Conservation (phyloP, 2,888 invertebrate species). For the Abscondita cerata region DNA sequence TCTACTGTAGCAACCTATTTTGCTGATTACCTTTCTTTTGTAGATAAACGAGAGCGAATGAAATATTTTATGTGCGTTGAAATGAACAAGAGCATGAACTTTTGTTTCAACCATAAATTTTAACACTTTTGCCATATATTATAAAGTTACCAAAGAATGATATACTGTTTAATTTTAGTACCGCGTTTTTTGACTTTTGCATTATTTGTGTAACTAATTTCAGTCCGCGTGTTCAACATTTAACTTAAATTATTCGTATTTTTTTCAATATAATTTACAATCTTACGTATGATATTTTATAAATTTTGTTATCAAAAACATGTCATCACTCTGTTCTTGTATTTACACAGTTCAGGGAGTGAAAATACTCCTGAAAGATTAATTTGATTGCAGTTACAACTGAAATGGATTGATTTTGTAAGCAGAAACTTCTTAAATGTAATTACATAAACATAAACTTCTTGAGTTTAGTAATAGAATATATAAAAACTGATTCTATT, state of each 20-base stretch:
- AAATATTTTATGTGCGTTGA: conserved; percentile 37
- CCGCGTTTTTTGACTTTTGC: conserved; percentile 39
- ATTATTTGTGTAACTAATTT: conserved; percentile 33
- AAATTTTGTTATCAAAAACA: too few relatives aligned
- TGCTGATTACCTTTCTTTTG: conserved; percentile 49
- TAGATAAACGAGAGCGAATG: conserved; percentile 42
- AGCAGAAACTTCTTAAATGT: too few relatives aligned
- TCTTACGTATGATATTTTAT: too few relatives aligned
- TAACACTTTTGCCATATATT: conserved; percentile 49
- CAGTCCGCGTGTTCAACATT: conserved; percentile 18
- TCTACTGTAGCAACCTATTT: conserved; percentile 45
- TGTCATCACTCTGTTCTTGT: too few relatives aligned
- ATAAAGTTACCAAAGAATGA: conserved; percentile 48
- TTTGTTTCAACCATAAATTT: conserved; percentile 47
- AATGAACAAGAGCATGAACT: conserved; percentile 42
- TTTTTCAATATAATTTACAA: not conserved
- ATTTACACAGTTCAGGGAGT: too few relatives aligned
- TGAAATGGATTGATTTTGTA: too few relatives aligned
- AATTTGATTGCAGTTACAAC: too few relatives aligned
- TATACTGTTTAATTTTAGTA: conserved; percentile 49
- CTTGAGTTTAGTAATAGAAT: too few relatives aligned
- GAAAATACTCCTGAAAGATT: too few relatives aligned
- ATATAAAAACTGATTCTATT: too few relatives aligned
- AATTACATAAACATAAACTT: too few relatives aligned
- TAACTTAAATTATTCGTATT: conserved; percentile 19